Conservation (phyloP, 2,797 vertebrate species). For the Spatula versicolor region DNA sequence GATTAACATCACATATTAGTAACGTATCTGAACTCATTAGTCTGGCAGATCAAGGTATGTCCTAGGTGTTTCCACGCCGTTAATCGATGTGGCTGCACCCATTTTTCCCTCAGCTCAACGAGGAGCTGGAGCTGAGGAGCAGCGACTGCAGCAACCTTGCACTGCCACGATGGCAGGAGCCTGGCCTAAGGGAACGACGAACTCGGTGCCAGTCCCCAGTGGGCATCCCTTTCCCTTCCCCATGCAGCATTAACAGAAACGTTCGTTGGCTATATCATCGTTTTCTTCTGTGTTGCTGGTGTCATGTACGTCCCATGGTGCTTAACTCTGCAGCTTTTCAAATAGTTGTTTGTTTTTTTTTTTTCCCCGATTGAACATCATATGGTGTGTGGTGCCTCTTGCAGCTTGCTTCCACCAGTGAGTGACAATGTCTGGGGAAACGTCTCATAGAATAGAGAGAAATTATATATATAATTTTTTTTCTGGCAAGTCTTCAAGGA, state of each 20-base stretch:
- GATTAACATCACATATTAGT: neutral
- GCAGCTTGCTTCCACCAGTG: neutral
- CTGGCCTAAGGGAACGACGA: neutral
- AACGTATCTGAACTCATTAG: neutral
- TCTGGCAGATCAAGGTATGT: neutral
- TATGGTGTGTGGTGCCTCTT: neutral
- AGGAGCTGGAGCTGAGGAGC: neutral
- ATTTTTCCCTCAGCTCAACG: neutral
- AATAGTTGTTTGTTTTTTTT: neutral
- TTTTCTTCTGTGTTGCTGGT: neutral
- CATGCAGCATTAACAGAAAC: neutral
- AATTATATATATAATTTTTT: neutral
- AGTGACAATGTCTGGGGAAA: neutral
- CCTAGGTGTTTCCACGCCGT: neutral
- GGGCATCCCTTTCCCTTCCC: neutral
- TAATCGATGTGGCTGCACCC: neutral
- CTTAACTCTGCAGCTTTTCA: neutral
- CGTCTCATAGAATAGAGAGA: neutral
- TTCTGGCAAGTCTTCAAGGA: constrained; percentile 35
- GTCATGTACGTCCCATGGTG: neutral
- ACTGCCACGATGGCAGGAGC: neutral
- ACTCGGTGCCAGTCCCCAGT: accelerated
- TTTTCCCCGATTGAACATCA: accelerated
- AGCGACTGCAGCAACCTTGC: neutral
- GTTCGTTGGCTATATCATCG: neutral